Evolutionary conservation across 2,888 invertebrate genomes (phyloP).

Genomic region (Diachrysia chrysitis): DNA sequence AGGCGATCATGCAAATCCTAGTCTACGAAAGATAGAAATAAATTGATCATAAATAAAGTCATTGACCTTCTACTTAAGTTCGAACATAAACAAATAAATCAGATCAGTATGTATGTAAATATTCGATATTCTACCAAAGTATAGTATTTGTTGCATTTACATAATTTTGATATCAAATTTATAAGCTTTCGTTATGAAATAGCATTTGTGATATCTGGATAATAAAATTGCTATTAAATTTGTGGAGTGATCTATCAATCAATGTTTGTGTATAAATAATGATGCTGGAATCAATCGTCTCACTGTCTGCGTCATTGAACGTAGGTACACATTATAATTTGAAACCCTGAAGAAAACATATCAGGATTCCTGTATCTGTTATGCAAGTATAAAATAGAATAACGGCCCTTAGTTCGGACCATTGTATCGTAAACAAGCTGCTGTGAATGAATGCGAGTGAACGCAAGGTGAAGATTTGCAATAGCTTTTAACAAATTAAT

Average conservation of each 20-base stretch:
- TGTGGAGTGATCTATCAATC: constrained; percentile 1
- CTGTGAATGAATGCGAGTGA: constrained; percentile 10
- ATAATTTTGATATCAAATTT: constrained; percentile 6
- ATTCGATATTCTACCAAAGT: constrained; percentile 24
- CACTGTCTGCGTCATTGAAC: neutral
- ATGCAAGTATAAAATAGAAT: constrained; percentile 5
- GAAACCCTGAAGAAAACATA: neutral
- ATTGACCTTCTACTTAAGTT: constrained; percentile 64
- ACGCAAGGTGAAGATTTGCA: constrained; percentile 14
- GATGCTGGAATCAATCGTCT: neutral
- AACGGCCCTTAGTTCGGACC: neutral
- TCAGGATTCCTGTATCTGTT: neutral
- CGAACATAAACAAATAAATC: constrained; percentile 59
- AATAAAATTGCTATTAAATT: constrained; percentile 1
- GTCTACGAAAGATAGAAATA: constrained; percentile 76
- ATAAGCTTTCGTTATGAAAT: neutral
- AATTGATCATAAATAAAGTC: constrained; percentile 71
- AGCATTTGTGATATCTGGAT: neutral
- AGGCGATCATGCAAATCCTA: constrained; percentile 75
- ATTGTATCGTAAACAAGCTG: constrained; percentile 8
- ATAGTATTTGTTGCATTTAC: neutral
- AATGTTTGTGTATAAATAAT: neutral
- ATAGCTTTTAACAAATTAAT: constrained; percentile 40
- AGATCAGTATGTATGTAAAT: constrained; percentile 54
- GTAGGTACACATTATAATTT: too few species aligned